Evolutionary conservation across 2,888 invertebrate species (phyloP), one percentile per base, ranked within the genome.

Genomic region (Ophion slaviceki): DNA sequence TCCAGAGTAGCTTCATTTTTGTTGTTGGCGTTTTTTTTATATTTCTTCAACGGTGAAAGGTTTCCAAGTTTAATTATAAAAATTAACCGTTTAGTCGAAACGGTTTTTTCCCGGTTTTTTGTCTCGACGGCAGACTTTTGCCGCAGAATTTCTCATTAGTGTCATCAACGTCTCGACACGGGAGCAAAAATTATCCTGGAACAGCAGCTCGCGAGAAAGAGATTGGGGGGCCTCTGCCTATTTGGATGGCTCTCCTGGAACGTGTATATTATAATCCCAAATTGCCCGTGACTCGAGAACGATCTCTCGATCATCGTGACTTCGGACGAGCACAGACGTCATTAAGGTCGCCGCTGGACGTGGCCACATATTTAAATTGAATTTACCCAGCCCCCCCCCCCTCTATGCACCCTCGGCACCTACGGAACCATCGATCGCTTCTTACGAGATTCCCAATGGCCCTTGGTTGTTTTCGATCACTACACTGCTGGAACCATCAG

Each of bases 331-430:
- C 45, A 67, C 80, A 66, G 87, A 88, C 90, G 91, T 93, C 93
- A 93, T 93, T 93, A 93, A 93, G 92, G 91, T 91, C 92, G 92
- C 89, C 75, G 80, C 85, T 89, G 79, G 86, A 87, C 88, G 72
- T 45, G 47, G 88, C 86, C 89, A 87, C 89, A 92, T 92, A 92
- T 92, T 92, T 92, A 91, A 92, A 93, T 93, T 92, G 91, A 92
- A 93, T 92, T 92, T 92, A 93, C 91, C 91, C 91, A 92, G 88
- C 36, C 66, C 11, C 11, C 47, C 11, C 47, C 14, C 10, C 47
- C 47, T 47, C 11, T 47, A 14, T 14, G 10, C 10, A 14, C 47
- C 47, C 10, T 47, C 47, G 14, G 32, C 47, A 14, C 47, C 11
- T 47, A 14, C 14, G 11, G 11, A 47, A 47, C 47, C 3, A 45